Evolutionary conservation across 2,888 invertebrate genomes (phyloP).

Genomic region (Neocrepidodera transversa): DNA sequence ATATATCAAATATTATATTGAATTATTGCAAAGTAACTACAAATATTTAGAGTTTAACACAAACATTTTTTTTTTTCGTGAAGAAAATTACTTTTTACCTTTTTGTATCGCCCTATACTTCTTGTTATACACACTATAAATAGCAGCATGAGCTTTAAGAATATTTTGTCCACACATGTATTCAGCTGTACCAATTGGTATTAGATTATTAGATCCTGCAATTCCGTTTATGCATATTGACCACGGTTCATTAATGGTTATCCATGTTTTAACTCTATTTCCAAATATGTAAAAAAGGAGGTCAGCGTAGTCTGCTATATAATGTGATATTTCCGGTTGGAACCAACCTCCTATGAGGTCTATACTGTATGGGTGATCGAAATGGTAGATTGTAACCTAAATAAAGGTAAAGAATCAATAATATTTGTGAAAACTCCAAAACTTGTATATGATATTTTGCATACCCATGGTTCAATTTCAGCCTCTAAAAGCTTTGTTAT

Average conservation of each 20-base stretch:
- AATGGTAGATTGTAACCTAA: slow-evolving; percentile 42
- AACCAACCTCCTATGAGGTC: slow-evolving; percentile 69
- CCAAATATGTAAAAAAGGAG: slow-evolving; percentile 58
- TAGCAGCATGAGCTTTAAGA: slow-evolving; percentile 69
- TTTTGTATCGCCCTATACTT: slow-evolving; percentile 65
- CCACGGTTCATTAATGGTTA: slow-evolving; percentile 65
- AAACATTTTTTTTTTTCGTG: no score
- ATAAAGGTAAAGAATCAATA: not conserved
- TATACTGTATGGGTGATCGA: slow-evolving; percentile 41
- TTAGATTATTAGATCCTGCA: slow-evolving; percentile 54
- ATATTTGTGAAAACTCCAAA: no score
- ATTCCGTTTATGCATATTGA: slow-evolving; percentile 54
- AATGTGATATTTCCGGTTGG: slow-evolving; percentile 67
- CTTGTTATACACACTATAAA: slow-evolving; percentile 66
- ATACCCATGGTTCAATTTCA: slow-evolving; percentile 67
- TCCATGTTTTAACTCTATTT: slow-evolving; percentile 61
- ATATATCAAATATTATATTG: no score
- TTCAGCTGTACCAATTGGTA: slow-evolving; percentile 61
- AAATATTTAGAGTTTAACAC: no score
- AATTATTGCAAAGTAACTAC: no score
- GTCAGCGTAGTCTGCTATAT: slow-evolving; percentile 69
- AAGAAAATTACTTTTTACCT: no score
- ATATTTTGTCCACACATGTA: slow-evolving; percentile 70
- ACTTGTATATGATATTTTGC: no score
- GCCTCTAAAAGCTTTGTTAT: slow-evolving; percentile 69